Evolutionary conservation across 2,797 vertebrate genomes (phyloP).

Genomic region (Poeciliopsis presidionis): DNA sequence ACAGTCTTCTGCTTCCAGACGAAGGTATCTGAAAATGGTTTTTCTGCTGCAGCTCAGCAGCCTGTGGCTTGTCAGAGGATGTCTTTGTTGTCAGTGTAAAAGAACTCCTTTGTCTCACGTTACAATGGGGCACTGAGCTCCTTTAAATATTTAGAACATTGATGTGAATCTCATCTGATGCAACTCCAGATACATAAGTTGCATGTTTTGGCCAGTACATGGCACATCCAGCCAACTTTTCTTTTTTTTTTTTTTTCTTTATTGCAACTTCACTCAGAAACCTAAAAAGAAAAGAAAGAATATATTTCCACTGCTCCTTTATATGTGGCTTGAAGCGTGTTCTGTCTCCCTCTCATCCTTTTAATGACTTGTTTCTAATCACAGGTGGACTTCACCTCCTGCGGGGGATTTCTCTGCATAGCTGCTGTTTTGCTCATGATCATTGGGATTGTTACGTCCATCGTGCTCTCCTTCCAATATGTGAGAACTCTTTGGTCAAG

Average conservation of each 20-base stretch:
- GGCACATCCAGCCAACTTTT: conserved; percentile 15
- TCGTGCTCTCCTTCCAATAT: conserved; percentile 92
- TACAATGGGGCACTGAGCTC: conserved; percentile 74
- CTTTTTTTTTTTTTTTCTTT: background rate
- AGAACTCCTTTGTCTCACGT: conserved; percentile 80
- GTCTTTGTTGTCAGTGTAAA: conserved; percentile 77
- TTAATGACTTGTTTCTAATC: conserved; percentile 53
- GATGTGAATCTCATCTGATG: conserved; percentile 61
- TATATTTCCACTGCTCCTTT: conserved; percentile 21
- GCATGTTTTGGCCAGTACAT: conserved; percentile 9
- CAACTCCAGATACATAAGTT: conserved; percentile 49
- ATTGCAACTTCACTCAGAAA: conserved; percentile 5
- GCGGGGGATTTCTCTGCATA: conserved; percentile 89
- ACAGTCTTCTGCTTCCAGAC: conserved; percentile 99
- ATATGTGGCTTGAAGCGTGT: conserved; percentile 30
- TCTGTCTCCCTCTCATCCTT: conserved; percentile 52
- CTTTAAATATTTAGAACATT: conserved; percentile 81
- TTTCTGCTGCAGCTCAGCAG: conserved; percentile 47
- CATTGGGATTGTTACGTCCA: conserved; percentile 86
- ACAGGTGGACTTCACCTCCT: conserved; percentile 97
- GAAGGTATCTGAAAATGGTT: conserved; percentile 82
- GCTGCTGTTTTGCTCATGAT: conserved; percentile 88
- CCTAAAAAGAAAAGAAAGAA: conserved; percentile 24
- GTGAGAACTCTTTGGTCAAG: conserved; percentile 74
- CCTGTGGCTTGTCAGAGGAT: conserved; percentile 59